phyloP scores from a whole-genome alignment of 2,888 invertebrate species.

The Auanema freiburgensis region DNA sequence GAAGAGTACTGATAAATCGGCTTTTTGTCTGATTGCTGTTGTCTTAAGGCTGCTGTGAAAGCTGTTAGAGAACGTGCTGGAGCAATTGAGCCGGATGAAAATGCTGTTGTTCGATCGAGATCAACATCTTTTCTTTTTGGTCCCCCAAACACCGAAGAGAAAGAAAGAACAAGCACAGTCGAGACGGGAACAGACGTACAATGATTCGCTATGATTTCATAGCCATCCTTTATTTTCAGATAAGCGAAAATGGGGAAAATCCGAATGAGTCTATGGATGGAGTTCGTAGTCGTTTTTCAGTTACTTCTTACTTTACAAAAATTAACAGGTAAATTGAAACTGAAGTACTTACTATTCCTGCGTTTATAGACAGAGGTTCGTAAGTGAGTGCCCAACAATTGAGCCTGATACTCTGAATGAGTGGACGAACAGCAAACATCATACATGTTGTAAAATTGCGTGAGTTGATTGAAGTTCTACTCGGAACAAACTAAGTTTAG shows the following conservation, averaged over 20 bases:
- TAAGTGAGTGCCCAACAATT: constrained; percentile 16
- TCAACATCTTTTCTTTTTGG: constrained; percentile 4
- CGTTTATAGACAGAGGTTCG: constrained; percentile 16
- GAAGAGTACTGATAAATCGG: too few relatives aligned
- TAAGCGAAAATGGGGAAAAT: constrained; percentile 9
- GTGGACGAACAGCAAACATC: background rate
- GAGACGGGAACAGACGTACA: background rate
- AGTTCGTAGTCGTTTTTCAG: constrained; percentile 20
- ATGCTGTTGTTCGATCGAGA: constrained; percentile 4
- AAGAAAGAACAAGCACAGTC: background rate
- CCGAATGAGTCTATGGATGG: constrained; percentile 4
- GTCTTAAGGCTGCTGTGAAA: background rate
- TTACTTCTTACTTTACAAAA: constrained; percentile 23
- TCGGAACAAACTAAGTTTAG: background rate
- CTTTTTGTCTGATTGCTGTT: background rate
- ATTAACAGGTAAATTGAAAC: constrained; percentile 18
- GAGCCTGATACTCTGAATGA: background rate
- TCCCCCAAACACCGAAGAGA: background rate
- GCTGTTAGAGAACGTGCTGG: background rate
- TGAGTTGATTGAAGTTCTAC: too few relatives aligned
- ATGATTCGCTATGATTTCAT: background rate
- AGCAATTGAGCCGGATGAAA: background rate
- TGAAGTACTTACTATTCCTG: background rate
- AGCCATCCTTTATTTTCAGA: background rate
- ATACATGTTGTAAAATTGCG: background rate